These are phyloP conservation scores for Drosophila bipectinata DNA, from an alignment of 1,140 invertebrate genomes.

Conservation along the genomic window DNA sequence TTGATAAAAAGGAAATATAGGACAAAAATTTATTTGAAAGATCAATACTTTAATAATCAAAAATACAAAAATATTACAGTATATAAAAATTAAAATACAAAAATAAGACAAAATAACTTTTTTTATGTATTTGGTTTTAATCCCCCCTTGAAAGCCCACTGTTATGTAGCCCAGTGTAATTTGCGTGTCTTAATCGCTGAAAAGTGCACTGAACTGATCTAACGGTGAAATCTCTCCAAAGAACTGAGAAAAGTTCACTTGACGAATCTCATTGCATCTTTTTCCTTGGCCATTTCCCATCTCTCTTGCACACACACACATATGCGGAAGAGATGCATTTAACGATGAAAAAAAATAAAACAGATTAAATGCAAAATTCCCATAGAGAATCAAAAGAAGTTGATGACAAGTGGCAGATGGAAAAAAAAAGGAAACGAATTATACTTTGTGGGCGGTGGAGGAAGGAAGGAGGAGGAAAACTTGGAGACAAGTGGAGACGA, in stretches of 20 bases:
- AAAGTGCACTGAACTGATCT: slow-evolving; percentile 19
- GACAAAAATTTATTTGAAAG: too few species aligned
- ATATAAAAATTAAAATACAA: too few species aligned
- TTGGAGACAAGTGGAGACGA: neutral
- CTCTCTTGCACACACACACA: neutral
- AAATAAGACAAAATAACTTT: too few species aligned
- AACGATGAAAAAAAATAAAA: slow-evolving; percentile 19
- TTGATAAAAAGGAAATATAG: too few species aligned
- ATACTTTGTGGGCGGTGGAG: neutral
- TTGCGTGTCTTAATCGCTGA: neutral
- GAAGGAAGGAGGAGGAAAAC: neutral
- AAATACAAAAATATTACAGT: too few species aligned
- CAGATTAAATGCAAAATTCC: slow-evolving; percentile 15
- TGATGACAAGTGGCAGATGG: slow-evolving; percentile 24
- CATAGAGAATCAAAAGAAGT: slow-evolving; percentile 25
- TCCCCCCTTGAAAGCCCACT: too few species aligned
- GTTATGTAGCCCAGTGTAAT: slow-evolving; percentile 1
- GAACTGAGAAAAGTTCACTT: slow-evolving; percentile 24
- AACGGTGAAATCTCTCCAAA: slow-evolving; percentile 8
- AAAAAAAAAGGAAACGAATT: neutral
- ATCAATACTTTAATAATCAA: too few species aligned
- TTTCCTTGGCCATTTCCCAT: neutral
- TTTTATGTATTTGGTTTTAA: too few species aligned
- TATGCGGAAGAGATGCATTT: slow-evolving; percentile 15
- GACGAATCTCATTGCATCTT: neutral